Evolutionary conservation across 2,797 vertebrate species (phyloP), one percentile per base, ranked within the genome.

Genomic region (Chaunax sp.): DNA sequence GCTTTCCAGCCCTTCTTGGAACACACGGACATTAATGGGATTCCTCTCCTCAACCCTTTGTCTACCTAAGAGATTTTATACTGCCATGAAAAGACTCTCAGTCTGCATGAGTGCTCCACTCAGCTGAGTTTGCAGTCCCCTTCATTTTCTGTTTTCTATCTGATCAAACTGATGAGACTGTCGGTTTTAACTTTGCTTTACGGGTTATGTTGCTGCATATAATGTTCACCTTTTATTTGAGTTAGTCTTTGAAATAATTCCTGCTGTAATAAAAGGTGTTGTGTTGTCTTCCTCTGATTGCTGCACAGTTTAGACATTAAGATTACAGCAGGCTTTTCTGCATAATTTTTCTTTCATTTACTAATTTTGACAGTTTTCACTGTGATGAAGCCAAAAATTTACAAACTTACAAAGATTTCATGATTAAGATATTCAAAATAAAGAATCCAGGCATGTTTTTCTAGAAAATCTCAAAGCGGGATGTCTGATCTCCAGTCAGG

Each of bases 1-100:
- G 80, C 77, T 78, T 85, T 86, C 78, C 58, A 74, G 72, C 68
- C 82, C 77, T 85, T 78, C 86, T 85, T 77, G 74, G 71, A 73
- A 64, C 80, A 63, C 74, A 74, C 69, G 57, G 63, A 83, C 70
- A 78, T 59, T 82, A 83, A 86, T 78, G 67, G 70, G 73, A 82
- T 63, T 70, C 69, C 74, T 77, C 82, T 65, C 38, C 23, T 78
- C 77, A 64, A 61, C 75, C 57, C 61, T 74, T 67, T 77, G 78
- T 81, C 78, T 68, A 53, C 64, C 84, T 84, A 69, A 58, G 54
- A 70, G 68, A 73, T 77, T 83, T 85, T 67, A 72, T 66, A 30
- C 50, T 0, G 26, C 51, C 74, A 81, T 77, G 68, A 82, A 76
- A 82, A 77, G 66, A 78, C 67, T 74, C 59, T 65, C 65, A 28